Conservation (phyloP, 2,113 vertebrate genomes). For the Fregetta grallaria region DNA sequence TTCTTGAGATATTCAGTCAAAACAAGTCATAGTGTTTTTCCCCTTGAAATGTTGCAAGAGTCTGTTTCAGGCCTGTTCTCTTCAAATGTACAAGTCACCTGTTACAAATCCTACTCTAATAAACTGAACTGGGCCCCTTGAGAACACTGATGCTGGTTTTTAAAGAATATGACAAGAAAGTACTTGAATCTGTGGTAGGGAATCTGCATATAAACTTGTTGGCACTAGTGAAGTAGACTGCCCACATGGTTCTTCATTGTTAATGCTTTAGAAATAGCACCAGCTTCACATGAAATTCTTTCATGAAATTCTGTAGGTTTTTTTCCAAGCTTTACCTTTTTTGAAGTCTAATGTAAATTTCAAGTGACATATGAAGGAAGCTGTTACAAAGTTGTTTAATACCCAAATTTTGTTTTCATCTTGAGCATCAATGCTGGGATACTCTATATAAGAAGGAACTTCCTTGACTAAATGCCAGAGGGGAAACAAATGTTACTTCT, state of each 20-base stretch:
- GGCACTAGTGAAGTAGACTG: neutral
- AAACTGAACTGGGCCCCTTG: neutral
- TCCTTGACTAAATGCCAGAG: neutral
- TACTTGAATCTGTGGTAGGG: neutral
- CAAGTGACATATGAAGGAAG: neutral
- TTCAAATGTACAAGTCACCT: neutral
- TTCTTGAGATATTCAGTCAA: neutral
- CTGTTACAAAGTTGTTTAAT: neutral
- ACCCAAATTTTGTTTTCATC: neutral
- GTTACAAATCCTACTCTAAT: neutral
- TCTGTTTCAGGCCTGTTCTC: neutral
- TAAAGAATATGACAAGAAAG: neutral
- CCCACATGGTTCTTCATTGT: neutral
- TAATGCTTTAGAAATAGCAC: neutral
- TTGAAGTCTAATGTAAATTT: neutral
- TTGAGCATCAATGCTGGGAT: neutral
- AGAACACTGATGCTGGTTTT: neutral
- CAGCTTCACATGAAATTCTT: neutral
- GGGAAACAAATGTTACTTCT: neutral
- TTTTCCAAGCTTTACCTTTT: neutral
- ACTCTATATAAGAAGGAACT: neutral
- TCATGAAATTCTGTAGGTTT: neutral
- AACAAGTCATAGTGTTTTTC: neutral
- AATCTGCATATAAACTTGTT: neutral
- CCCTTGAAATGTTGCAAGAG: neutral